A percentile compares a stretch with the other conserved stretches of the same genome.
These are phyloP conservation scores for Xiphophorus maculatus DNA, from an alignment of 2,113 vertebrate species.

Conservation along the genomic window DNA sequence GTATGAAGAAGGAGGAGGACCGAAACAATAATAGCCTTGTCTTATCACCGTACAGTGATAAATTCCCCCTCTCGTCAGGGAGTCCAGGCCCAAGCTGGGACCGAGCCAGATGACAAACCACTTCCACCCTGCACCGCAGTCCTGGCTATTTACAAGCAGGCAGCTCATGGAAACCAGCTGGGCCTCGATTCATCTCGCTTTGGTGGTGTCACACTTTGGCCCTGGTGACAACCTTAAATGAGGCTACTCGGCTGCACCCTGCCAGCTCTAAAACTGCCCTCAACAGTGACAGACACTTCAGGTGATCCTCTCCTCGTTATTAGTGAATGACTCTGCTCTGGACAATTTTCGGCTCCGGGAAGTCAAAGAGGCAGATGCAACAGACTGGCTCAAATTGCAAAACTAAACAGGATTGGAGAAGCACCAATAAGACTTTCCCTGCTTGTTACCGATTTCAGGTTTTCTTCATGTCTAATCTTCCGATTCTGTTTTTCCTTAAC, in stretches of 20 bases:
- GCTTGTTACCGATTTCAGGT: background rate
- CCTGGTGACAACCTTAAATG: constrained; percentile 48
- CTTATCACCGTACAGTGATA: constrained; percentile 70
- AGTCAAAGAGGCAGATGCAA: background rate
- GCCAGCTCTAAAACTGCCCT: constrained; percentile 7
- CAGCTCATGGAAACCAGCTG: constrained; percentile 46
- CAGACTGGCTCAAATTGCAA: background rate
- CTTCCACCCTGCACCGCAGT: constrained; percentile 47
- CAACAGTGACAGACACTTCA: constrained; percentile 18
- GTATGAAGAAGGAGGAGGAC: constrained; percentile 42
- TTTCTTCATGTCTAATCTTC: background rate
- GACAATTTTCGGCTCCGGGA: background rate
- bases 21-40: constrained; percentile 74
- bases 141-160: constrained; percentile 60
- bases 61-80: constrained; percentile 62
- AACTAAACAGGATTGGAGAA: background rate
- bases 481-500: background rate
- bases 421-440: no score
- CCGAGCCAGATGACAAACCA: constrained; percentile 67
- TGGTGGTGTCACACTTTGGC: constrained; percentile 34
- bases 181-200: constrained; percentile 42
- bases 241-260: constrained; percentile 35
- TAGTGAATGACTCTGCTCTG: background rate
- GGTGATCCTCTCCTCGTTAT: constrained; percentile 30
- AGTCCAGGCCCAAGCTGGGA: constrained; percentile 51